Evolutionary conservation across 2,113 vertebrate species (phyloP).

Genomic region (Rhabdornis inornatus): DNA sequence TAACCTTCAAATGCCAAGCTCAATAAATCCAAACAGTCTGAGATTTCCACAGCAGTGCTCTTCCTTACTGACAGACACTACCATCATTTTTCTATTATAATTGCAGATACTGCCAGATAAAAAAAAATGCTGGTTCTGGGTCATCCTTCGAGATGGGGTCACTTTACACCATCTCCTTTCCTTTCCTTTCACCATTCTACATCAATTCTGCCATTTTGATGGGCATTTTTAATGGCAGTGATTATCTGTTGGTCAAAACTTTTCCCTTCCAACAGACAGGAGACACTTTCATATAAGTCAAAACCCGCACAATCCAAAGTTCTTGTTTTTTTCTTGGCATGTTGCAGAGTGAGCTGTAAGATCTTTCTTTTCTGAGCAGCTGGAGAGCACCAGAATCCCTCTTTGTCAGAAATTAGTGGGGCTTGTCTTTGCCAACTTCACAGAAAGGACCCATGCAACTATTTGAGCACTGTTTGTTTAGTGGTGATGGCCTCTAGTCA

Average conservation of each 20-base stretch:
- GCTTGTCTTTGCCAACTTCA: background rate
- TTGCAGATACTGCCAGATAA: background rate
- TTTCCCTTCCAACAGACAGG: background rate
- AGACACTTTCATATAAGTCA: background rate
- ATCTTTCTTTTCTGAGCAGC: background rate
- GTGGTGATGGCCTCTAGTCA: background rate
- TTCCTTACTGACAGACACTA: background rate
- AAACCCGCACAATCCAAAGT: background rate
- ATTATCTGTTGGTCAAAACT: background rate
- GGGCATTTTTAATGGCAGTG: background rate
- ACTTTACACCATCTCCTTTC: background rate
- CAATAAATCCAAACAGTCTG: background rate
- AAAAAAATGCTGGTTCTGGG: background rate
- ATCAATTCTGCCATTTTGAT: background rate
- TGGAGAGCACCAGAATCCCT: background rate
- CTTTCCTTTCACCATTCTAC: background rate
- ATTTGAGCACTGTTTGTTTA: background rate
- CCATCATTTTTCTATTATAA: background rate
- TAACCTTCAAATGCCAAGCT: background rate
- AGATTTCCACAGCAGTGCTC: background rate
- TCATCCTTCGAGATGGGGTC: background rate
- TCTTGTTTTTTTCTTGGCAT: background rate
- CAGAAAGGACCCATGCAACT: background rate
- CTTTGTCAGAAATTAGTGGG: background rate
- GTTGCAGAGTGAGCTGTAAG: background rate